Evolutionary conservation across 2,797 vertebrate species (phyloP).

Genomic region (Orestias chungarensis): DNA sequence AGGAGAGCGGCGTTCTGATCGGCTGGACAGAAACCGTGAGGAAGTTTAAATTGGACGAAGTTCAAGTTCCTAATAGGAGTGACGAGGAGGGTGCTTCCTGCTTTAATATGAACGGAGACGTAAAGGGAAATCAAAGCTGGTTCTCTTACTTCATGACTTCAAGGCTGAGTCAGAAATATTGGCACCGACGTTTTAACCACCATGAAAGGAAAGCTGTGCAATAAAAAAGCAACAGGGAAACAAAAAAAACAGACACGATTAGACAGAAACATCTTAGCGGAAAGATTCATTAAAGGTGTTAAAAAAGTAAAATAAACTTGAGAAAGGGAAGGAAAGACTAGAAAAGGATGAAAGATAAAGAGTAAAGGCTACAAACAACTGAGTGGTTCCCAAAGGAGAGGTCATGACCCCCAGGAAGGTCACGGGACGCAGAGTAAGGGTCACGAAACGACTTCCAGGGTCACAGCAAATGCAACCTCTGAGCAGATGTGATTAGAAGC

Average conservation of each 20-base stretch:
- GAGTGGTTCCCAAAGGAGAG: too few species aligned
- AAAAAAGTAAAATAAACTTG: neutral
- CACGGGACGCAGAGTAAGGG: too few species aligned
- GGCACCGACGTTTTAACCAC: neutral
- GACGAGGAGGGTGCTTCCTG: constrained; percentile 49
- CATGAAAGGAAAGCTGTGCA: constrained; percentile 29
- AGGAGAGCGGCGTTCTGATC: constrained; percentile 33
- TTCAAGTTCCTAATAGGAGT: constrained; percentile 50
- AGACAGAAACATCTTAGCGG: neutral
- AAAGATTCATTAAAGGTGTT: neutral
- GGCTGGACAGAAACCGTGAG: constrained; percentile 19
- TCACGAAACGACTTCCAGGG: too few species aligned
- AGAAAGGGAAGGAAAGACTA: too few species aligned
- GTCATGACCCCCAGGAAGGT: too few species aligned
- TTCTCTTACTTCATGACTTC: constrained; percentile 2
- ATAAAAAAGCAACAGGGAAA: neutral
- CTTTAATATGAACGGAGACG: constrained; percentile 32
- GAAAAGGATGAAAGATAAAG: too few species aligned
- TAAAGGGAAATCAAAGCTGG: constrained; percentile 21
- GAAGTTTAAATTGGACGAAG: constrained; percentile 47
- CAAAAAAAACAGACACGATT: neutral
- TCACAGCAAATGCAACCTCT: too few species aligned
- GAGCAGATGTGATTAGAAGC: too few species aligned
- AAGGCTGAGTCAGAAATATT: constrained; percentile 35
- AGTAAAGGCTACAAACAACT: too few species aligned